Conservation (phyloP, 1,140 invertebrate genomes). For the Formica exsecta region DNA sequence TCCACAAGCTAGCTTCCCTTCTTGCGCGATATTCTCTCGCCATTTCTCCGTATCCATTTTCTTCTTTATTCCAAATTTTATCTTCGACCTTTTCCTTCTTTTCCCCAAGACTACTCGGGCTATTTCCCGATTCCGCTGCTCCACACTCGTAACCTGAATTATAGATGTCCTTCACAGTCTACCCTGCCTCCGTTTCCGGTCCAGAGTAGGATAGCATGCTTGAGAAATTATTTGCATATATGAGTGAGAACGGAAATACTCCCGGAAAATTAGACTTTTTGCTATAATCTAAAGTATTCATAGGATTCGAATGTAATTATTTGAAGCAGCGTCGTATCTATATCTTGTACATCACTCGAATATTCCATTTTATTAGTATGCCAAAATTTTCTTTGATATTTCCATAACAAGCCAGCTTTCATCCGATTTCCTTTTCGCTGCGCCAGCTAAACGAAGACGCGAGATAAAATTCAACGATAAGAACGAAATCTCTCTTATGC, state of each 20-base stretch:
- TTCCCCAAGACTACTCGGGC: slow-evolving; percentile 44
- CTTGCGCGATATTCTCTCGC: slow-evolving; percentile 42
- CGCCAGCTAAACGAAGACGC: neutral
- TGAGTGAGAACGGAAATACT: slow-evolving; percentile 9
- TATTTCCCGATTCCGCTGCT: slow-evolving; percentile 69
- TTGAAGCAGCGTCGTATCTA: neutral
- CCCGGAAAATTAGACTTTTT: slow-evolving; percentile 40
- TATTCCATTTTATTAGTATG: neutral
- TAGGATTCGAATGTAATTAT: neutral
- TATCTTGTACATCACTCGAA: neutral
- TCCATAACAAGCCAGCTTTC: neutral
- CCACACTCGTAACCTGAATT: slow-evolving; percentile 72
- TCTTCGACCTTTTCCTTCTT: slow-evolving; percentile 54
- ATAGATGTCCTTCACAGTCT: slow-evolving; percentile 70
- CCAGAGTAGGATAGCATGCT: neutral
- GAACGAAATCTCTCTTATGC: neutral
- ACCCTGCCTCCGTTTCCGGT: slow-evolving; percentile 28
- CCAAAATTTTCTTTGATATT: neutral
- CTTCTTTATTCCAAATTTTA: slow-evolving; percentile 53
- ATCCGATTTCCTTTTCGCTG: neutral
- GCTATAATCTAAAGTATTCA: neutral
- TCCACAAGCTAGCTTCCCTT: slow-evolving; percentile 25
- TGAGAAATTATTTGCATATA: slow-evolving; percentile 47
- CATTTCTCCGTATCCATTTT: slow-evolving; percentile 41
- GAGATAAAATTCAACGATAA: slow-evolving; percentile 3